Conservation (phyloP, 2,113 vertebrate genomes). For the Notothenia coriiceps region DNA sequence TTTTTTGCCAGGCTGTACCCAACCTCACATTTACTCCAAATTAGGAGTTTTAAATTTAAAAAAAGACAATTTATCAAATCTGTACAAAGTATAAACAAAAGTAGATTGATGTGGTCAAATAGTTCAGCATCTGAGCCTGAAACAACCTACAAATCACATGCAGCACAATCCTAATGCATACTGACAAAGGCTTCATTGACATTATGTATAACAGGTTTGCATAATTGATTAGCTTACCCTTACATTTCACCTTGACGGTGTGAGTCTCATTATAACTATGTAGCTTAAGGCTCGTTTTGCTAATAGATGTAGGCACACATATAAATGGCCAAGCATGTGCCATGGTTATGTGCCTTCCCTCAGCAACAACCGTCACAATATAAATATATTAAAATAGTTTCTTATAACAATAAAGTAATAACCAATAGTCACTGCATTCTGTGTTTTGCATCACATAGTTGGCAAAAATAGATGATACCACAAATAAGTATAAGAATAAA, state of each 20-base stretch:
- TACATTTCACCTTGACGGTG: slow-evolving; percentile 17
- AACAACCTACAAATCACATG: neutral
- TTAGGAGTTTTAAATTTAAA: neutral
- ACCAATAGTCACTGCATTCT: too few relatives aligned
- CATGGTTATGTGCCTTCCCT: neutral
- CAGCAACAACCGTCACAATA: neutral
- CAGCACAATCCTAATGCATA: neutral
- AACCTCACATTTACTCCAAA: neutral
- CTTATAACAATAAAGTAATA: neutral
- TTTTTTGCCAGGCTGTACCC: neutral
- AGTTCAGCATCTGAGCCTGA: neutral
- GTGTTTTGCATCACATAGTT: too few relatives aligned
- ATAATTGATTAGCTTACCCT: slow-evolving; percentile 33
- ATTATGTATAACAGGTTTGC: neutral
- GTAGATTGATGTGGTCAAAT: too few relatives aligned
- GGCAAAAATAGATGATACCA: too few relatives aligned
- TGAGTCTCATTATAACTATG: slow-evolving; percentile 7
- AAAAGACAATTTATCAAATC: neutral
- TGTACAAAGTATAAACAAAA: neutral
- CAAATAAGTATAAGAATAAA: too few relatives aligned
- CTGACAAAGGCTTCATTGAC: neutral
- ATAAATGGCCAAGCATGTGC: neutral
- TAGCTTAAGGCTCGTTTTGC: neutral
- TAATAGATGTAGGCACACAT: neutral
- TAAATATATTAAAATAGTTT: neutral